Base-by-base conservation (phyloP, 2,888 invertebrate genomes). In the Matsumyia berberina region DNA sequence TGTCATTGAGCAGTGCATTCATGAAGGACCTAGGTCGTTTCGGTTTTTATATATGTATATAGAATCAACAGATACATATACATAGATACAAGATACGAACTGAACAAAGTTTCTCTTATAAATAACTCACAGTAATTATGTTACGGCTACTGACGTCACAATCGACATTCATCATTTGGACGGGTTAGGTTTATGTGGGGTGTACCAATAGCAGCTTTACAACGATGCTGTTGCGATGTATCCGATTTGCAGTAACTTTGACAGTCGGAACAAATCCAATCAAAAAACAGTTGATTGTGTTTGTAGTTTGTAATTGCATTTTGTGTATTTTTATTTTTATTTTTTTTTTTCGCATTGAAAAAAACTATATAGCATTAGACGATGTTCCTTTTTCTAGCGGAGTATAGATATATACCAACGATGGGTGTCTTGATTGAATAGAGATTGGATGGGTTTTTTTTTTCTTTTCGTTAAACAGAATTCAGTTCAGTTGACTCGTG, bases 131-230 rank as follows among this genome's bases (percentile, higher is more conserved):
- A 64, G 85, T 85, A 85, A 85, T 85, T 85, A 79, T 80, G 85
- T 85, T 85, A 85, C 74, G 66, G 58, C 69, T 29, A 60, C 86
- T 86, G 81, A 86, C 86, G 86, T 86, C 81, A 86, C 86, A 86
- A 86, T 72, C 76, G 86, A 77, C 86, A 86, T 86, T 86, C 86
- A 86, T 86, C 80, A 70, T 64, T 66, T 39, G 55, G 46, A 69
- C 42, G 69, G 58, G 64, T 57, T 35, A 80, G 69, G 49, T 39
- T 42, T 64, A 39, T 64, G 39, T 69, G n/a, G 51, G 37, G 24
- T 24, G 24, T 24, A 24, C 4, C 31, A 19, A 7, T 15, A 24
- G 17, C n/a, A 12, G 19, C 5, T 39, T 24, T n/a, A 33, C 11
- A n/a, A 11, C 53, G 17, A 67, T 69, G 31, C 67, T 64, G 60